These are phyloP conservation scores for Lophius americanus DNA, from an alignment of 2,797 vertebrate genomes.

Conservation along the genomic window DNA sequence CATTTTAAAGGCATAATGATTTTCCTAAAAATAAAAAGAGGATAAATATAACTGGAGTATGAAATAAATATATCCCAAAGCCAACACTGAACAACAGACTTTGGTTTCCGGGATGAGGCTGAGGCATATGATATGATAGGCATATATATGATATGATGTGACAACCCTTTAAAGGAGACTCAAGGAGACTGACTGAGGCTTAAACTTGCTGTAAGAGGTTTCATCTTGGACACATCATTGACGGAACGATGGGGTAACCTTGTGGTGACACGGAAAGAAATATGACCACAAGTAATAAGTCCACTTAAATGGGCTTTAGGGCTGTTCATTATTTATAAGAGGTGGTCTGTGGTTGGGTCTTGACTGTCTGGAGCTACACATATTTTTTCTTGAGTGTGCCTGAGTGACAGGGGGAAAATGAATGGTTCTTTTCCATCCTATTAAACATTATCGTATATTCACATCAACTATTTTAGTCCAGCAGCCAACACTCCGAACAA, in stretches of 20 bases:
- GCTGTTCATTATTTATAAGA: no score
- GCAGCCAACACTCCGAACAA: no score
- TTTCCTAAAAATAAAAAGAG: no score
- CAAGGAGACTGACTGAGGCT: background rate
- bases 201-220: background rate
- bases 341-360: background rate
- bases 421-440: no score
- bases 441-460: no score
- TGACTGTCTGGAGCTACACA: no score
- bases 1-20: no score
- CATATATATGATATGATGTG: no score
- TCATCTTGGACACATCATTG: slow-evolving; percentile 5
- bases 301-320: background rate
- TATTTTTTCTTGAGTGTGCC: no score
- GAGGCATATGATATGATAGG: no score
- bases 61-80: background rate
- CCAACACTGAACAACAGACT: background rate
- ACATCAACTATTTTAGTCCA: no score
- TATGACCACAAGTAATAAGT: background rate
- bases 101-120: slow-evolving; percentile 7
- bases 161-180: slow-evolving; percentile 20
- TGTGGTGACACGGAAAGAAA: slow-evolving; percentile 4
- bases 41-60: background rate
- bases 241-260: background rate
- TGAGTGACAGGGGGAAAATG: no score